Base-by-base conservation (phyloP, 2,888 invertebrate genomes). In the Plagiodera versicolora region DNA sequence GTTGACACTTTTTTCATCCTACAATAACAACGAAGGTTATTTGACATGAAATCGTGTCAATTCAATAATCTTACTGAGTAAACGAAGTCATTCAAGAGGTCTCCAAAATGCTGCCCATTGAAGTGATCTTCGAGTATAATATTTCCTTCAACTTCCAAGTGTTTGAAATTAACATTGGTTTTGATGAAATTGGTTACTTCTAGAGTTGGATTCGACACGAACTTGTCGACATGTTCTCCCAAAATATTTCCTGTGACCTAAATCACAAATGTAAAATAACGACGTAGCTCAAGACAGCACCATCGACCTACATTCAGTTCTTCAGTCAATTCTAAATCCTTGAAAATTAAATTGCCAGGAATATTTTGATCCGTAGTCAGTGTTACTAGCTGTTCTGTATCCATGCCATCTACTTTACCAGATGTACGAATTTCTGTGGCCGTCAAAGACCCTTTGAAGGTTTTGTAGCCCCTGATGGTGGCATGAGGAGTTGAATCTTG, bases 181-280 rank as follows among this genome's bases (percentile, higher is more conserved):
- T 73, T 73, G 0, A 85, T 74, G 0, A 69, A 60, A 0, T 75
- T 75, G 0, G 80, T 74, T 35, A 84, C 81, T n/a, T 75, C 64
- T 1, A 87, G 64, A 0, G 81, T 80, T 39, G 83, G 82, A 74
- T 84, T 84, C 8, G 79, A 67, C 0, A 82, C 69, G 44, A 81
- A 79, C 9, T 81, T 76, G n/a, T 78, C 75, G 0, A 80, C 62
- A 56, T 79, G 72, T 50, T 77, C 73, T 0, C 84, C 84, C 8
- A 77, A 77, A 4, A 84, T 75, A 10, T 79, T 78, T 1, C 84
- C 85, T 63, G 81, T 77, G 0, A 85, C 76, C 84, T 86, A 6
- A 24, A 24, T 24, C 6, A 24, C 24, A 24, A n/a, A n/a, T n/a
- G n/a, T n/a, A n/a, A n/a, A n/a, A n/a, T n/a, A n/a, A n/a, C n/a